Conservation (phyloP, 1,140 invertebrate species). For the Euschistus heros region DNA sequence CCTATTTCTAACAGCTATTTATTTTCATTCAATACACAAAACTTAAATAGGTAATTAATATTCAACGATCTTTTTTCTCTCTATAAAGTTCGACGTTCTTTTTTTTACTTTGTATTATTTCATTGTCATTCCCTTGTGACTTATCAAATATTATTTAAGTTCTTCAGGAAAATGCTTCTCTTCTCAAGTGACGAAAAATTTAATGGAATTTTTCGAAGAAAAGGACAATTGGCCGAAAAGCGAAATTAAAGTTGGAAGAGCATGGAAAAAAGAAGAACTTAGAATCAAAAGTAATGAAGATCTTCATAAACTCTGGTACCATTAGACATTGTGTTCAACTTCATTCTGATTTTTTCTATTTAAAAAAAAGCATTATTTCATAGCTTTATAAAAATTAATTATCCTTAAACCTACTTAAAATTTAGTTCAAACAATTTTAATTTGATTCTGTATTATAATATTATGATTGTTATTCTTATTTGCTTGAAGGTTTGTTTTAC, state of each 20-base stretch:
- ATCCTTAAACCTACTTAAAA: not conserved
- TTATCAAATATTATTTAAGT: no score
- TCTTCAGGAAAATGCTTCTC: not conserved
- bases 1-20: no score
- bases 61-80: no score
- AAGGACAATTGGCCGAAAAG: constrained; percentile 72
- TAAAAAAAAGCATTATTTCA: constrained; percentile 10
- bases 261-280: constrained; percentile 85
- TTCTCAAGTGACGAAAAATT: constrained; percentile 13
- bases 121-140: no score
- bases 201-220: constrained; percentile 91
- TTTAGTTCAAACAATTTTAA: no score
- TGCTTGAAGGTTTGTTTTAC: constrained; percentile 63
- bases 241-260: constrained; percentile 70
- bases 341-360: not conserved
- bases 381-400: constrained; percentile 16
- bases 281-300: constrained; percentile 92
- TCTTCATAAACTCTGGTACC: constrained; percentile 93
- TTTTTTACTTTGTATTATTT: no score
- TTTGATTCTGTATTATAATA: no score
- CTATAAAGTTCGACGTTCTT: no score
- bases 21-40: no score
- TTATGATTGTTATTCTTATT: no score
- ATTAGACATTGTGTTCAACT: not conserved
- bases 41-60: no score